Conservation (phyloP, 1,140 invertebrate genomes). For the Drosophila burlai region DNA sequence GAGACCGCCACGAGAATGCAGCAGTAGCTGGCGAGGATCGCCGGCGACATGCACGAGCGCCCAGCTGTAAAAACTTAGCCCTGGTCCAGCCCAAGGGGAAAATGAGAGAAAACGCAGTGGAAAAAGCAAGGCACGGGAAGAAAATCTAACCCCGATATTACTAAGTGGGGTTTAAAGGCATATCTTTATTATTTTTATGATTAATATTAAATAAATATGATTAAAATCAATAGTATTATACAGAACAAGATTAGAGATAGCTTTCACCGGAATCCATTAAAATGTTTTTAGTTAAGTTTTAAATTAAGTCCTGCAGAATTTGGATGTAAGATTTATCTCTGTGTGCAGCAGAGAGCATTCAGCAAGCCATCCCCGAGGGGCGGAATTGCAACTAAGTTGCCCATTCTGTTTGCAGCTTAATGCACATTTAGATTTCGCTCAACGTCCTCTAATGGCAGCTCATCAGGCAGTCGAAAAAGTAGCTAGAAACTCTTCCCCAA, state of each 20-base stretch:
- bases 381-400: slow-evolving; percentile 47
- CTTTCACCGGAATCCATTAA: neutral
- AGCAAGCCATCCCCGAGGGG: neutral
- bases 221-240: neutral
- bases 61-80: slow-evolving; percentile 45
- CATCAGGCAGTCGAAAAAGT: slow-evolving; percentile 46
- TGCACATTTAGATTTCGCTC: slow-evolving; percentile 61
- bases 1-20: slow-evolving; percentile 5
- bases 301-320: neutral
- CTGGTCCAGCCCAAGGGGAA: slow-evolving; percentile 32
- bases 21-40: slow-evolving; percentile 41
- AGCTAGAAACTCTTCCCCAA: slow-evolving; percentile 18
- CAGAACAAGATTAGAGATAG: neutral
- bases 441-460: slow-evolving; percentile 64
- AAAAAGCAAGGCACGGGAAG: slow-evolving; percentile 6
- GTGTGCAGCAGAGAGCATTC: slow-evolving; percentile 7
- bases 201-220: neutral
- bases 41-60: slow-evolving; percentile 64
- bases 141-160: neutral
- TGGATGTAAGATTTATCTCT: neutral
- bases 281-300: neutral
- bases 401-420: slow-evolving; percentile 54
- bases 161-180: neutral
- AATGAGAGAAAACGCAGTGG: slow-evolving; percentile 22
- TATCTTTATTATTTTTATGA: neutral